Evolutionary conservation across 1,140 invertebrate genomes (phyloP), one percentile per base, ranked within the genome.

Genomic region (Conopomorpha cramerella): DNA sequence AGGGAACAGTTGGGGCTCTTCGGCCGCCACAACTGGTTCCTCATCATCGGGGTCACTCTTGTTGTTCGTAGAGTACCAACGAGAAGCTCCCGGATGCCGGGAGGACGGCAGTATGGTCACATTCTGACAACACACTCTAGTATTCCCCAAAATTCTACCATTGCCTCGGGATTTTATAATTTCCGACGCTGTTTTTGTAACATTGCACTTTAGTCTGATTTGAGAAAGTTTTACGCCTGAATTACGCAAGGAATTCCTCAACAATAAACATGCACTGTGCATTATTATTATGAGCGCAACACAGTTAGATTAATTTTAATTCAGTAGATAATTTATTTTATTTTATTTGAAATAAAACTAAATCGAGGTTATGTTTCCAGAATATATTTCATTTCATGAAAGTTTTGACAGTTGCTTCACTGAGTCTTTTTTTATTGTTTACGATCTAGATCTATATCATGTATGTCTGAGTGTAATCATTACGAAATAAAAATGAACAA

Each of bases 11-110:
- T 62, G 62, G 3, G 59, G 54, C 15, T 78, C 73, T 16, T 76
- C 76, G 28, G 73, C 77, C 1, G 73, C 77, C 1, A 43, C 37
- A 25, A 62, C 62, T 2, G 55, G 39, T n/a, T 64, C 60, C 11
- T 67, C 60, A 16, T 76, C 72, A 0, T 66, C 63, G 2, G 60
- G 55, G 14, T 78, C 68, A 53, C 53, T 55, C 36, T 76, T 77
- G 36, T 67, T 73, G n/a, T 46, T 46, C 36, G 54, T 64, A 0
- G 66, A 64, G 49, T 51, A 77, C 36, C 41, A 50, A 35, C 58
- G 59, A 10, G 39, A 39, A 35, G 40, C 43, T 17, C 36, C 43
- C 23, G 39, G 14, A 15, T 42, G 43, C 18, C 32, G 41, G 4
- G 23, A 28, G 16, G 33, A 28, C 15, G 29, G 28, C 6, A 39